Evolutionary conservation across 2,797 vertebrate species (phyloP).

Genomic region (Phylloscopus collybita): DNA sequence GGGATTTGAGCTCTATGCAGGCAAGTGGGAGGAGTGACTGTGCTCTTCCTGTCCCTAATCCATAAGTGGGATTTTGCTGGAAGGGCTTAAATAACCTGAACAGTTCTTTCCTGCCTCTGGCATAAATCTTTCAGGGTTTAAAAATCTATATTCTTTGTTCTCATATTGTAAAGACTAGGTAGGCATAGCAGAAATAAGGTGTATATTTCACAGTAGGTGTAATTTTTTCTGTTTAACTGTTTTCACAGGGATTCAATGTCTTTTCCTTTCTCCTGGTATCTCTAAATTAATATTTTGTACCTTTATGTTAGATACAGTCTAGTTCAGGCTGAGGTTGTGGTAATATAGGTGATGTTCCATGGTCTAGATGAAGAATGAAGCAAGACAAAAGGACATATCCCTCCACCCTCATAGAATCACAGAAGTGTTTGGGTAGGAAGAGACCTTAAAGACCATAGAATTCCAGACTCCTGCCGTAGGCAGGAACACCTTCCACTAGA

Average conservation of each 20-base stretch:
- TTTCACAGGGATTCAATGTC: not conserved
- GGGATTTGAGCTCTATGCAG: not conserved
- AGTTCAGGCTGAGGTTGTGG: not conserved
- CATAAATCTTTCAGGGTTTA: fast-evolving
- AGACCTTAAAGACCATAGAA: not conserved
- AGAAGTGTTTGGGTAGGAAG: not conserved
- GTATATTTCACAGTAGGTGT: not conserved
- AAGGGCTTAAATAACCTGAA: not conserved
- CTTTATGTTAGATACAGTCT: not conserved
- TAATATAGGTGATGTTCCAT: not conserved
- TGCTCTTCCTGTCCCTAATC: not conserved
- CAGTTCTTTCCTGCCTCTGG: not conserved
- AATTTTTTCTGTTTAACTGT: not conserved
- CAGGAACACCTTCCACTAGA: not conserved
- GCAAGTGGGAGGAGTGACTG: not conserved
- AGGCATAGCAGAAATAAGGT: not conserved
- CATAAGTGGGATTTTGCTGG: not conserved
- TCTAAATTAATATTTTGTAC: not conserved
- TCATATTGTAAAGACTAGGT: not conserved
- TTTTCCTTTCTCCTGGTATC: not conserved
- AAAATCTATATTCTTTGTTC: not conserved
- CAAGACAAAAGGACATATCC: not conserved
- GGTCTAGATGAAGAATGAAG: not conserved
- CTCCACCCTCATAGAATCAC: not conserved
- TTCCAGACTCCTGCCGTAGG: not conserved